Evolutionary conservation across 2,113 vertebrate genomes (phyloP).

Genomic region (Spea multiplicata): DNA sequence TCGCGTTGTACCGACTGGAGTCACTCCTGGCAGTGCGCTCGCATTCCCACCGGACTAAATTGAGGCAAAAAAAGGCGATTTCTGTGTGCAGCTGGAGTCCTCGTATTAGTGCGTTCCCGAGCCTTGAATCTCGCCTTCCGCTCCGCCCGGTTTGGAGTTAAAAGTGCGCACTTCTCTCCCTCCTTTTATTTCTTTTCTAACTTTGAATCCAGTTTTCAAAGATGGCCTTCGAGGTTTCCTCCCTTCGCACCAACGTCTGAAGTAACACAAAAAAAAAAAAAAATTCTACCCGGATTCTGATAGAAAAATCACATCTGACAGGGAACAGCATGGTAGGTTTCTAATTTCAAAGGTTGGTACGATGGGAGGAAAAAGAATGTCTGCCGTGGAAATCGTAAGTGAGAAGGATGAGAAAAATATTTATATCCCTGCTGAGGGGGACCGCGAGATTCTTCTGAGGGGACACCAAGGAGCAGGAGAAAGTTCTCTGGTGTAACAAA

Average conservation of each 20-base stretch:
- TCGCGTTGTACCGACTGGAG: background rate
- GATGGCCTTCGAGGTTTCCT: slow-evolving; percentile 46
- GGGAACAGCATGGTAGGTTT: slow-evolving; percentile 38
- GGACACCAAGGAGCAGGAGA: background rate
- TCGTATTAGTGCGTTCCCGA: slow-evolving; percentile 1
- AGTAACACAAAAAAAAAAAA: slow-evolving; percentile 29
- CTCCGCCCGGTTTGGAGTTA: slow-evolving; percentile 16
- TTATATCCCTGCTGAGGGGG: slow-evolving; percentile 39
- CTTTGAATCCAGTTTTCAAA: slow-evolving; percentile 48
- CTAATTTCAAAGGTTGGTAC: slow-evolving; percentile 45
- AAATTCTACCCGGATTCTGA: slow-evolving; percentile 37
- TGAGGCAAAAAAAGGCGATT: background rate
- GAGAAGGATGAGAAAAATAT: slow-evolving; percentile 48
- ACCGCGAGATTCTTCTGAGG: slow-evolving; percentile 1
- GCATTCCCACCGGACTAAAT: slow-evolving; percentile 13
- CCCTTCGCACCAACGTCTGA: slow-evolving; percentile 34
- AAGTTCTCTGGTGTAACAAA: background rate
- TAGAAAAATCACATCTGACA: slow-evolving; percentile 45
- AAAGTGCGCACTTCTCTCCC: slow-evolving; percentile 37
- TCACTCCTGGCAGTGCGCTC: slow-evolving; percentile 55
- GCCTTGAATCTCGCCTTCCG: background rate
- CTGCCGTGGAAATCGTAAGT: slow-evolving; percentile 43
- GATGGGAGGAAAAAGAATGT: slow-evolving; percentile 42
- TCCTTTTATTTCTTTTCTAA: slow-evolving; percentile 41
- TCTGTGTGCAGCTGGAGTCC: slow-evolving; percentile 21